Evolutionary conservation across 2,888 invertebrate genomes (phyloP).

Genomic region (Sinodicranocentrus sp.): DNA sequence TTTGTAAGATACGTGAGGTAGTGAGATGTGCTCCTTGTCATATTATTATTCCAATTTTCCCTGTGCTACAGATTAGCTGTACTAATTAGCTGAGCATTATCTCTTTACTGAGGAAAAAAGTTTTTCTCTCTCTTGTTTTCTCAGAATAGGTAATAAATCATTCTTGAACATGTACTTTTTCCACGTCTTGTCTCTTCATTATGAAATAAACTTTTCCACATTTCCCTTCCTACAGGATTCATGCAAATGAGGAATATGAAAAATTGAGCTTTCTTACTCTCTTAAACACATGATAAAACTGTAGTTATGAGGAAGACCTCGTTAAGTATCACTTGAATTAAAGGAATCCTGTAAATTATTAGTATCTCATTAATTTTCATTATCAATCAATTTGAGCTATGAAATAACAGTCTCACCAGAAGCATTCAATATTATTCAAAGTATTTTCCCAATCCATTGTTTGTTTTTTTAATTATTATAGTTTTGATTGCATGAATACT

Average conservation of each 20-base stretch:
- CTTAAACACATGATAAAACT: not conserved
- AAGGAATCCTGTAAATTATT: no score
- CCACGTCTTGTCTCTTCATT: not conserved
- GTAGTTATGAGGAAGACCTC: no score
- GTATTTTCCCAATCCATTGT: no score
- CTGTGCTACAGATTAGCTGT: constrained; percentile 36
- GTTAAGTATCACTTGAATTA: no score
- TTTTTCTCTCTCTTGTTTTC: constrained; percentile 34
- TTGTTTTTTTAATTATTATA: no score
- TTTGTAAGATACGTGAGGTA: no score
- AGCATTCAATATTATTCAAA: no score
- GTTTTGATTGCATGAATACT: no score
- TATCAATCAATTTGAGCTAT: not conserved
- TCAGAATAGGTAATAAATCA: constrained; percentile 38
- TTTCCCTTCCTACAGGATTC: not conserved
- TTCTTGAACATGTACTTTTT: constrained; percentile 1
- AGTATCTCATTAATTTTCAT: no score
- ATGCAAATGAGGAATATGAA: not conserved
- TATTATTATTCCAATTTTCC: no score
- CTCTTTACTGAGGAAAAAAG: constrained; percentile 17
- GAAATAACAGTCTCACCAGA: not conserved
- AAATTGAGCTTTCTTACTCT: not conserved
- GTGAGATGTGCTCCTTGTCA: no score
- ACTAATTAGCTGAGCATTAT: constrained; percentile 52
- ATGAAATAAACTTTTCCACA: not conserved